Evolutionary conservation across 2,797 vertebrate genomes (phyloP), one percentile per base, ranked within the genome.

Genomic region (Lemur catta): DNA sequence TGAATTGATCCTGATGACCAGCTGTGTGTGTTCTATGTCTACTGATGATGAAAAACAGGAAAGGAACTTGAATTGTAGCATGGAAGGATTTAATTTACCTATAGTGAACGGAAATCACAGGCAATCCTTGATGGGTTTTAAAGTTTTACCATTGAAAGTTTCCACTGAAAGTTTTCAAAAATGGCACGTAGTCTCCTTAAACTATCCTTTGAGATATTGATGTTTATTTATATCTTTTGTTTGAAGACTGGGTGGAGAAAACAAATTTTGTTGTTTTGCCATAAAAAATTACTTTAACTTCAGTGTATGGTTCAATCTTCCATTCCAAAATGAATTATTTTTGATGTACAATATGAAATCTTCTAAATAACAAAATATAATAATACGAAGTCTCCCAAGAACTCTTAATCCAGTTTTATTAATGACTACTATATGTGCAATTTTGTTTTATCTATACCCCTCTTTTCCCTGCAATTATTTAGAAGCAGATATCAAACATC

Each of bases 11-110:
- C 24, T 63, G 82, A 76, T 89, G 52, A 72, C 11, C 69, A 80
- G 4, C 33, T 90, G 55, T 86, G 33, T 1, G 7, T 59, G n/a
- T 69, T 78, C 59, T 87, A 0, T n/a, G 43, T 78, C 95, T 22
- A n/a, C 57, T 91, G 74, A 76, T 82, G 69, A 78, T 71, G 20
- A 74, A 76, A 93, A 78, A n/a, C 35, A 93, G 38, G 86, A 84
- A 93, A 22, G 61, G 24, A 11, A 48, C 13, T 85, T 90, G 41
- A 79, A 57, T 78, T 69, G 6, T 20, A 71, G 59, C 24, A 30
- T 52, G 20, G 65, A 74, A 63, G 15, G 22, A 41, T 79, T 95
- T 50, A 50, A 90, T 74, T 93, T 80, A 79, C 11, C 67, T 46
- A 17, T 20, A 69, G 48, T 63, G 48, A 92, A 79, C 7, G 46